Conservation (phyloP, 2,113 vertebrate species). For the Eulacestoma nigropectus region DNA sequence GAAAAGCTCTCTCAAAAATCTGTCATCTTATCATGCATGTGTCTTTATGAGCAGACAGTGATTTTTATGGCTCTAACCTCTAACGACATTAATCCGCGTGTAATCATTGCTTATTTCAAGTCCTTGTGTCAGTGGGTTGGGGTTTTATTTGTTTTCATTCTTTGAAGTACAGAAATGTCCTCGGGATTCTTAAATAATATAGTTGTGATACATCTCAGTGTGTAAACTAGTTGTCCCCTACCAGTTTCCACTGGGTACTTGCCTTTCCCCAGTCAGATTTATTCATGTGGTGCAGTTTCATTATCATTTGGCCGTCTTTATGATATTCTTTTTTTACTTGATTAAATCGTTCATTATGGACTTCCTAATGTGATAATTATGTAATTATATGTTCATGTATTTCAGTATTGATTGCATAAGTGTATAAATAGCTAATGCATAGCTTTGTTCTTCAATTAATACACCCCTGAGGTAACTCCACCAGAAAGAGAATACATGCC, state of each 20-base stretch:
- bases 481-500: not conserved
- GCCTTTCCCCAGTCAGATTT: not conserved
- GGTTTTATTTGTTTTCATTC: not conserved
- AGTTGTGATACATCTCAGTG: not conserved
- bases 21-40: not conserved
- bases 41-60: not conserved
- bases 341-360: not conserved
- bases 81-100: not conserved
- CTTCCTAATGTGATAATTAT: not conserved
- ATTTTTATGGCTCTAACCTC: not conserved
- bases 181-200: not conserved
- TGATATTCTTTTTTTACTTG: not conserved
- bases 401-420: slow-evolving; percentile 1
- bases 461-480: not conserved
- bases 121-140: not conserved
- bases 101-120: not conserved
- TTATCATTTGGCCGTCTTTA: not conserved
- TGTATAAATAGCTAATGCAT: slow-evolving; percentile 9
- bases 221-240: not conserved
- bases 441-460: slow-evolving; percentile 1
- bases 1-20: not conserved
- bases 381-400: not conserved
- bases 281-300: not conserved
- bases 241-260: not conserved
- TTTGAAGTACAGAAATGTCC: not conserved